A percentile compares a stretch with the other conserved stretches of the same genome.
Conservation (phyloP, 2,113 vertebrate genomes). For the Psophia crepitans region DNA sequence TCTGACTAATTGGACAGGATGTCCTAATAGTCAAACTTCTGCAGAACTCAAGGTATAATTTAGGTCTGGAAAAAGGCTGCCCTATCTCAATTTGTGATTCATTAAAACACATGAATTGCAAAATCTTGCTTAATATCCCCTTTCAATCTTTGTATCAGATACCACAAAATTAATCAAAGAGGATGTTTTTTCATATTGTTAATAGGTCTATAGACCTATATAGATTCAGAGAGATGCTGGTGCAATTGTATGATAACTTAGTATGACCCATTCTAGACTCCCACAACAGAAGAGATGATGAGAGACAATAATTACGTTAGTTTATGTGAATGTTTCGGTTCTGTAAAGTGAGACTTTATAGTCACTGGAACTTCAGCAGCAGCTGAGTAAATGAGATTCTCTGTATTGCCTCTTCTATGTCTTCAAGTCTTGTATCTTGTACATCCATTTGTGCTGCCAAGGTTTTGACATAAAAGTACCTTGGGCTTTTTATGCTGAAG, state of each 20-base stretch:
- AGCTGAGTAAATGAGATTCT: background rate
- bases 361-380: background rate
- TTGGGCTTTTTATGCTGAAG: background rate
- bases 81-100: background rate
- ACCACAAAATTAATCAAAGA: background rate
- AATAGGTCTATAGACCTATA: background rate
- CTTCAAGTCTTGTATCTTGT: background rate
- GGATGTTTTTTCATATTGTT: background rate
- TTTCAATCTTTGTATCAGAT: background rate
- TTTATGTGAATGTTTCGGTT: background rate
- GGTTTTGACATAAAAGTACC: background rate
- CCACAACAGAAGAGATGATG: background rate
- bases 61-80: background rate
- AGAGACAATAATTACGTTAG: background rate
- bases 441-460: background rate
- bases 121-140: background rate
- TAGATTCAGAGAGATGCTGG: background rate
- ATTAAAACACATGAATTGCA: background rate
- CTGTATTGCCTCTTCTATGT: background rate
- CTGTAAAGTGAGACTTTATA: background rate
- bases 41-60: background rate
- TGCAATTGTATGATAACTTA: background rate
- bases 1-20: slow-evolving; percentile 31
- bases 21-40: background rate
- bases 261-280: background rate